Evolutionary conservation across 2,113 vertebrate genomes (phyloP).

Genomic region (Dicentrarchus labrax): DNA sequence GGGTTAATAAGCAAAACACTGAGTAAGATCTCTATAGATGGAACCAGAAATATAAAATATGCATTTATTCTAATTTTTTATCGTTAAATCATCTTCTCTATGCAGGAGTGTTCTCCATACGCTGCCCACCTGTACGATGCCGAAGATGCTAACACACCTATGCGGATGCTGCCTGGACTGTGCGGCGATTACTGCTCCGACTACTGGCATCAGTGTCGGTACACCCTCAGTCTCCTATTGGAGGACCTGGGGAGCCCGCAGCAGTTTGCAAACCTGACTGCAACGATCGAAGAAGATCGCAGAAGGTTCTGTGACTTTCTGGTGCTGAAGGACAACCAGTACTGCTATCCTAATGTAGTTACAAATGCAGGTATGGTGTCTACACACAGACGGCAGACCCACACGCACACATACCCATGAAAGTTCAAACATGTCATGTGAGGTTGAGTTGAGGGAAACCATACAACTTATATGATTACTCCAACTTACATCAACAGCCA

Average conservation of each 20-base stretch:
- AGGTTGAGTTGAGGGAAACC: not conserved
- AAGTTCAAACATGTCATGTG: not conserved
- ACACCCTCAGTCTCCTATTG: conserved; percentile 83
- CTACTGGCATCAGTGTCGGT: conserved; percentile 86
- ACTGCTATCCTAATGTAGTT: conserved; percentile 87
- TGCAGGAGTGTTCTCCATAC: conserved; percentile 88
- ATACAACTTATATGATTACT: too few species aligned
- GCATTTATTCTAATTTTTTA: not conserved
- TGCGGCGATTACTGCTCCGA: conserved; percentile 83
- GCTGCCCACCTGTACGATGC: conserved; percentile 88
- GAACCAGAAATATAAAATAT: not conserved
- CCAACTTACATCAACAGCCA: not conserved
- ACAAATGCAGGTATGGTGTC: conserved; percentile 68
- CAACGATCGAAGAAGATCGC: conserved; percentile 80
- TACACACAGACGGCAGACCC: too few species aligned
- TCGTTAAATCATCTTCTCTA: not conserved
- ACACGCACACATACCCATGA: not conserved
- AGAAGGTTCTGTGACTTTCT: conserved; percentile 83
- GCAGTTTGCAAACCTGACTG: conserved; percentile 67
- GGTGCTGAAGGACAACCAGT: conserved; percentile 85
- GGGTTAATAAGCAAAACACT: not conserved
- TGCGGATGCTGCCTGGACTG: conserved; percentile 85
- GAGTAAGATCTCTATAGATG: not conserved
- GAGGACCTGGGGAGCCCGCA: conserved; percentile 57
- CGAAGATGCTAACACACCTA: conserved; percentile 87